These are phyloP conservation scores for Latrodectus elegans DNA, from an alignment of 2,888 invertebrate genomes.

Conservation along the genomic window DNA sequence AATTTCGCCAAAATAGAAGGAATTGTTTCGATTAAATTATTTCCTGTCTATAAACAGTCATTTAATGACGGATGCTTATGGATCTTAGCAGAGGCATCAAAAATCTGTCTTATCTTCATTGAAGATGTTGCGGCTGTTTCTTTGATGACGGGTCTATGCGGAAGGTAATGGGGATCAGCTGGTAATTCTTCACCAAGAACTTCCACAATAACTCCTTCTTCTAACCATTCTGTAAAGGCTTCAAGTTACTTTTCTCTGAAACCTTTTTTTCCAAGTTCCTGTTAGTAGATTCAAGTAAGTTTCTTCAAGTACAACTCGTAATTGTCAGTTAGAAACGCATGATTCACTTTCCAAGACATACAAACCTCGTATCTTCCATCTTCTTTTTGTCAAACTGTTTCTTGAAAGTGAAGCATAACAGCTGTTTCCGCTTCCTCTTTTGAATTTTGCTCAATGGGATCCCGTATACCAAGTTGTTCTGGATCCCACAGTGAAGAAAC, in stretches of 20 bases:
- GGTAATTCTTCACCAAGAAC: neutral
- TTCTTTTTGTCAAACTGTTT: constrained; percentile 15
- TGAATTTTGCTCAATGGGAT: neutral
- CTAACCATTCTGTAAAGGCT: neutral
- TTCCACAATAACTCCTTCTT: constrained; percentile 9
- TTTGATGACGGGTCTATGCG: constrained; percentile 11
- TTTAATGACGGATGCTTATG: too few species aligned
- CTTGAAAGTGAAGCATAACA: constrained; percentile 25
- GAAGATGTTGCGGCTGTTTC: constrained; percentile 1
- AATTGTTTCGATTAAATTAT: too few species aligned
- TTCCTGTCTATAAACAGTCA: too few species aligned
- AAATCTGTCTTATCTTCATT: constrained; percentile 10
- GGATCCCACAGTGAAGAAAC: constrained; percentile 9
- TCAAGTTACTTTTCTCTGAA: neutral
- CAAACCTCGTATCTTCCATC: constrained; percentile 43
- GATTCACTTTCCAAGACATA: neutral
- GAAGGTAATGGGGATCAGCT: neutral
- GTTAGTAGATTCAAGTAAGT: constrained; percentile 22
- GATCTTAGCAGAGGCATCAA: neutral
- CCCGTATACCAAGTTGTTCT: neutral
- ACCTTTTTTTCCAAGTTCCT: neutral
- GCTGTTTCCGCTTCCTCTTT: constrained; percentile 29
- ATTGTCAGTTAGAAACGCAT: constrained; percentile 20
- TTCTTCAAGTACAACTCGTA: constrained; percentile 30
- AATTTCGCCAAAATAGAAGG: too few species aligned